phyloP scores from a whole-genome alignment of 2,888 invertebrate species.

The Cataglyphis rosenhaueri region DNA sequence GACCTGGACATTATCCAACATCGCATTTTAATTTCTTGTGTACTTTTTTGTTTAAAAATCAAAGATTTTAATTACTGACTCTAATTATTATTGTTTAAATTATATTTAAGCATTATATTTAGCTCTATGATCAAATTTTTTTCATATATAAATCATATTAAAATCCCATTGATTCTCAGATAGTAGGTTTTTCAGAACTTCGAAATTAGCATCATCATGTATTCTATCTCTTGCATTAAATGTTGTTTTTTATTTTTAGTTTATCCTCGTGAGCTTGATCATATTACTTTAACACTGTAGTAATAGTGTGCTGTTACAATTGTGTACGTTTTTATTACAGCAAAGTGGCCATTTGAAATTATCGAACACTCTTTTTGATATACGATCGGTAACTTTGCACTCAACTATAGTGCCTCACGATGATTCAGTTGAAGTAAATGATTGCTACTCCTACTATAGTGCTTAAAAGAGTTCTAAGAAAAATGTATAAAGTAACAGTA shows the following conservation, averaged over 20 bases:
- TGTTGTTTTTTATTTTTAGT: neutral
- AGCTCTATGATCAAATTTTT: neutral
- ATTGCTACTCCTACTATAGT: neutral
- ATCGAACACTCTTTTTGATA: constrained; percentile 34
- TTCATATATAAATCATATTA: neutral
- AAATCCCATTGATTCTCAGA: neutral
- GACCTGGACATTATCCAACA: constrained; percentile 37
- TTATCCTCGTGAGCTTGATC: neutral
- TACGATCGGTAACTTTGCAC: constrained; percentile 29
- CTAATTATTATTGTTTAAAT: neutral
- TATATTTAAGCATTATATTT: neutral
- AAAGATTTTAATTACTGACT: neutral
- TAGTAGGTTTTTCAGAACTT: neutral
- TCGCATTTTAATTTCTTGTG: constrained; percentile 8
- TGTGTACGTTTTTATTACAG: neutral
- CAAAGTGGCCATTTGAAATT: constrained; percentile 27
- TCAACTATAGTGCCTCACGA: constrained; percentile 9
- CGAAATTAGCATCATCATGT: neutral
- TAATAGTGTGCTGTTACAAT: neutral
- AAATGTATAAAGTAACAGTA: neutral
- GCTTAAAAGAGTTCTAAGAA: neutral
- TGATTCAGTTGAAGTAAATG: constrained; percentile 40
- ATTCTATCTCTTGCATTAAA: neutral
- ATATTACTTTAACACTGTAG: neutral
- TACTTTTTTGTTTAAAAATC: neutral